These are phyloP conservation scores for Toxostoma redivivum DNA, from an alignment of 2,113 vertebrate species.

Conservation along the genomic window DNA sequence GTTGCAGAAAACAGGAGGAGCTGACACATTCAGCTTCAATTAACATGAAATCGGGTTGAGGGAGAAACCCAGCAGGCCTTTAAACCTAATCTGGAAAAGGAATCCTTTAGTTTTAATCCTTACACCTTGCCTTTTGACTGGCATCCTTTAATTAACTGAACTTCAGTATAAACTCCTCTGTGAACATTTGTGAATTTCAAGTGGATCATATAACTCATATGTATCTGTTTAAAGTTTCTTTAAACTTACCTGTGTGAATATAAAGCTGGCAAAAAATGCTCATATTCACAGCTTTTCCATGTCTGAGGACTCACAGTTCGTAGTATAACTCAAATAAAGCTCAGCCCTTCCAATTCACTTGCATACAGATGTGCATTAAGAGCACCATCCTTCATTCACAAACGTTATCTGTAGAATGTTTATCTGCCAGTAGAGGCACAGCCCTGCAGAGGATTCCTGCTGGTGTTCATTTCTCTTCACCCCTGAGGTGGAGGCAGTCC, in stretches of 20 bases:
- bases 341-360: neutral
- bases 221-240: neutral
- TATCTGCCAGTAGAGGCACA: neutral
- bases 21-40: neutral
- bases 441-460: neutral
- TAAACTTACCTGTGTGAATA: neutral
- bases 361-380: accelerated
- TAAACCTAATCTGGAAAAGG: neutral
- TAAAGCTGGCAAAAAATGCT: accelerated
- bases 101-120: neutral
- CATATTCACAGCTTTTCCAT: neutral
- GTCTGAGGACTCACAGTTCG: neutral
- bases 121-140: neutral
- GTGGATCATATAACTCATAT: neutral
- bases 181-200: neutral
- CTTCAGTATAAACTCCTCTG: neutral
- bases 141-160: neutral
- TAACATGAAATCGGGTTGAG: accelerated
- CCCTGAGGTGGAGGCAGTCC: neutral
- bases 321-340: neutral
- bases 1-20: neutral
- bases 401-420: accelerated
- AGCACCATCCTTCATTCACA: neutral
- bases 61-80: neutral
- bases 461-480: neutral